A percentile compares a stretch with the other conserved stretches of the same genome.
phyloP scores from a whole-genome alignment of 2,888 invertebrate genomes.

The Metellina segmentata region DNA sequence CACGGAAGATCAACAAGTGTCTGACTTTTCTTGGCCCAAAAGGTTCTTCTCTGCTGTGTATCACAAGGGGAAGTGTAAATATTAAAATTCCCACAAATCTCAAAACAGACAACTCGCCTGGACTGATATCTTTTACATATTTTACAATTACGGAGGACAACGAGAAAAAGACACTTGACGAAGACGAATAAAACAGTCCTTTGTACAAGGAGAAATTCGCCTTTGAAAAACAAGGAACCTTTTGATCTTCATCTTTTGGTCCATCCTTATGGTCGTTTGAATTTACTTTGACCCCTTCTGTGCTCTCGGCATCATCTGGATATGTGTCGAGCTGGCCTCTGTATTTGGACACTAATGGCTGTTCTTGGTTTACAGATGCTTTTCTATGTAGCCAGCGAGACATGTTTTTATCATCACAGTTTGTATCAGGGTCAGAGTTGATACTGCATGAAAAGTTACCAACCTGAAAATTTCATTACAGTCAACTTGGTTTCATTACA shows the following conservation, averaged over 20 bases:
- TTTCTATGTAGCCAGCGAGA: constrained; percentile 69
- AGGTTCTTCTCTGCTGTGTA: constrained; percentile 89
- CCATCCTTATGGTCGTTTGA: background rate
- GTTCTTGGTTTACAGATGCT: constrained; percentile 60
- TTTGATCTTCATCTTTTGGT: constrained; percentile 24
- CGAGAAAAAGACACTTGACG: constrained; percentile 94
- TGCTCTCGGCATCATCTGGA: constrained; percentile 54
- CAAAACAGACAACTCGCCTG: constrained; percentile 93
- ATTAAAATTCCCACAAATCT: constrained; percentile 92
- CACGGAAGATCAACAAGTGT: constrained; percentile 88
- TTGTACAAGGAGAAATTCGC: constrained; percentile 70
- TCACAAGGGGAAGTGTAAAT: constrained; percentile 91
- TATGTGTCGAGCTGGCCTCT: constrained; percentile 61
- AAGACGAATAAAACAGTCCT: constrained; percentile 77
- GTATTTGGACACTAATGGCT: constrained; percentile 61
- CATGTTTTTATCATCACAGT: constrained; percentile 69
- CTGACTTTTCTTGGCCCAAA: constrained; percentile 85
- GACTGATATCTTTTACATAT: constrained; percentile 89
- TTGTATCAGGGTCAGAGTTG: constrained; percentile 21
- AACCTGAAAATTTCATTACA: constrained; percentile 21
- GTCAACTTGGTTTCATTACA: too few relatives aligned
- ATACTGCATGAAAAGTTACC: constrained; percentile 67
- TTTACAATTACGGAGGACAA: constrained; percentile 95
- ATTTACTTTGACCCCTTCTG: constrained; percentile 32
- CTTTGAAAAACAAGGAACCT: background rate